Base-by-base conservation (phyloP, 2,113 vertebrate genomes). In the Gopherus evgoodei region DNA sequence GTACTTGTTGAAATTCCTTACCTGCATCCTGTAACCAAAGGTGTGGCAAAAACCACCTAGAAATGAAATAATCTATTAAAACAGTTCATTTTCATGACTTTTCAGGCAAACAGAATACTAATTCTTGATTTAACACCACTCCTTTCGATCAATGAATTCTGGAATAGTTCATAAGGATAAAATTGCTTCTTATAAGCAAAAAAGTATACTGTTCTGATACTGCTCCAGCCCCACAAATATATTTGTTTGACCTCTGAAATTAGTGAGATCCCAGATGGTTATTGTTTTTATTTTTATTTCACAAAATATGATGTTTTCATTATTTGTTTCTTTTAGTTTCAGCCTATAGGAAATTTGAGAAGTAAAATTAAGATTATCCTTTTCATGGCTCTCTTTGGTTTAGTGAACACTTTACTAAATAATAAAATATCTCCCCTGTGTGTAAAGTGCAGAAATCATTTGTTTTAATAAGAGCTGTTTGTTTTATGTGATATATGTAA, bases 231-330 rank as follows among this genome's bases (percentile, higher is more conserved):
- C 92, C 59, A 17, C 8, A 87, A 87, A 27, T 84, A 62, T 44
- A 49, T 59, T 59, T 80, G 29, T 29, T 81, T 96, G 31, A 91
- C 62, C 94, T 53, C 31, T 83, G 86, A 96, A 95, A 91, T 52
- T 85, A 86, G 92, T n/a, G 76, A 83, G 42, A 29, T 83, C 35
- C 25, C 56, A 88, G n/a, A 47, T 38, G 59, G 82, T 72, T 76
- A 42, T 59, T 89, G 9, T 59, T 88, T 76, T 54, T 44, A 52
- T 85, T 82, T 80, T 72, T 47, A 56, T 84, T 90, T 81, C 31
- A 62, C 65, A 10, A n/a, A 87, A 93, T 81, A 50, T 35, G 44
- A 90, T 75, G 53, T 91, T 90, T 85, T 88, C 81, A 88, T 75
- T 59, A 88, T 81, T 56, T 90, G 19, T 84, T 81, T 75, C 53